These are phyloP conservation scores for Spodoptera picta DNA, from an alignment of 2,888 invertebrate genomes.

Conservation along the genomic window DNA sequence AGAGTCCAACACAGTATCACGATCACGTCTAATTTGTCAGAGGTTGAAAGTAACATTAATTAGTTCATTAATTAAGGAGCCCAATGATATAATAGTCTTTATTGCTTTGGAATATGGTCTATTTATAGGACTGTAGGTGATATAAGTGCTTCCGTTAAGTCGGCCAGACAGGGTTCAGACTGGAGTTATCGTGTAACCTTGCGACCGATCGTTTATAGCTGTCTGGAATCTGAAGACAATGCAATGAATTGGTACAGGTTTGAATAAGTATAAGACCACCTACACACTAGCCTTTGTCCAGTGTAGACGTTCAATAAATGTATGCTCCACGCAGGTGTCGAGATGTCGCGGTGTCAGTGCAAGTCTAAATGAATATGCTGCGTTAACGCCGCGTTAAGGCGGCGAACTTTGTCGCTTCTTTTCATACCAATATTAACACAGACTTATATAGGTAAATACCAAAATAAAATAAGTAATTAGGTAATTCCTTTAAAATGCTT, in stretches of 20 bases:
- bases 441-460: too few relatives aligned
- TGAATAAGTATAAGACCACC: too few relatives aligned
- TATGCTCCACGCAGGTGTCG: too few relatives aligned
- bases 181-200: conserved; percentile 58
- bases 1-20: conserved; percentile 57
- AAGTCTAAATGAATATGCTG: too few relatives aligned
- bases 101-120: conserved; percentile 24
- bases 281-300: too few relatives aligned
- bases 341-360: too few relatives aligned
- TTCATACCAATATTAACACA: too few relatives aligned
- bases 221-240: conserved; percentile 32
- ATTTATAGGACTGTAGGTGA: conserved; percentile 25
- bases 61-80: conserved; percentile 24
- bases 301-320: too few relatives aligned
- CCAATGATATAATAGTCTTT: conserved; percentile 35
- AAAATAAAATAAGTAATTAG: too few relatives aligned
- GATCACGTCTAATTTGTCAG: conserved; percentile 63
- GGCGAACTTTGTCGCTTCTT: too few relatives aligned
- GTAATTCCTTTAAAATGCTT: too few relatives aligned
- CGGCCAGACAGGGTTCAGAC: conserved; percentile 52
- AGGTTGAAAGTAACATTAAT: conserved; percentile 30
- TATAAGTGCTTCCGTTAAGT: conserved; percentile 31
- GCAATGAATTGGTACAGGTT: conserved; percentile 15
- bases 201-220: conserved; percentile 31
- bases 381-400: too few relatives aligned